Base-by-base conservation (phyloP, 1,140 invertebrate species). In the Eriocheir sinensis region DNA sequence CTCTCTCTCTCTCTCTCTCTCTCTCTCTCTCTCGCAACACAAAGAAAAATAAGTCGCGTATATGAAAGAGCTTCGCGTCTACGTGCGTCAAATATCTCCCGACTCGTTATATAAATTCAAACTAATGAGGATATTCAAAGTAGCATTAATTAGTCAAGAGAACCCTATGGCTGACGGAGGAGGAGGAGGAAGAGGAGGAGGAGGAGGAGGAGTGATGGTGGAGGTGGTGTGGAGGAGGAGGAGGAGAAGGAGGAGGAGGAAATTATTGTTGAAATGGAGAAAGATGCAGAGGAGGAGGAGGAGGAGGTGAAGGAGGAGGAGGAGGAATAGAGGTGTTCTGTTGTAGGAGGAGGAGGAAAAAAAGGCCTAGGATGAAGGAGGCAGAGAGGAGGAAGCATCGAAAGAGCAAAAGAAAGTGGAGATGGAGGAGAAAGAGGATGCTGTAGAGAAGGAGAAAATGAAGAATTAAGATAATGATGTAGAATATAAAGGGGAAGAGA, bases 61-160 rank as follows among this genome's bases (percentile, higher is more conserved):
- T 72, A n/a, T 72, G 60, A 72, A 72, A 72, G 60, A 72, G 0
- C 21, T n/a, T n/a, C 60, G 21, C n/a, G n/a, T 17, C 4, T 72
- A 72, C 60, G 60, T 72, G 60, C 27, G 3, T 0, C 27, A 72
- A 72, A 72, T 72, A 72, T 72, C 21, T 27, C 60, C n/a, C 60
- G 27, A 21, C 60, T 72, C 3, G 60, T 72, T 72, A 72, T 72
- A 72, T 72, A 72, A 72, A 72, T 72, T 72, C n/a, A 72, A n/a
- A 72, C 60, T 72, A 72, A 72, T 72, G 60, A 72, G 60, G 8
- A 72, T 72, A 72, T 72, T 72, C 60, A 72, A 72, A 72, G 60
- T 72, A 72, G 60, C 27, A 72, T 72, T 72, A 72, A 72, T 72
- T 72, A 72, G 60, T 72, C 60, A 72, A n/a, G n/a, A 72, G 60